phyloP scores from a whole-genome alignment of 92 coral and sea anemone species.

The Galaxea fascicularis region DNA sequence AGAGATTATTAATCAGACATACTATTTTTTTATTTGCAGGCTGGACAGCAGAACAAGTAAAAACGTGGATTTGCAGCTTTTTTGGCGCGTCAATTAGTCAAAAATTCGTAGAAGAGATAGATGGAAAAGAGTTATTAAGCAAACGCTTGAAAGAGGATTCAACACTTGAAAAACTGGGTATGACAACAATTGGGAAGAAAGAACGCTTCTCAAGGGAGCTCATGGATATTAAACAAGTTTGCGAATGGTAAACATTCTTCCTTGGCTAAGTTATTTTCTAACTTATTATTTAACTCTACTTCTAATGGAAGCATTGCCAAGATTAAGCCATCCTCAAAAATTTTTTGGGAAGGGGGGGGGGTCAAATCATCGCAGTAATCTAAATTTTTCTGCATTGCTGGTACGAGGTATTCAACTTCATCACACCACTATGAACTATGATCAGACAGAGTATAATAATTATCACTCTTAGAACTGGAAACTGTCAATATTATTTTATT shows the following conservation, averaged over 20 bases:
- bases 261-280: neutral
- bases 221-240: neutral
- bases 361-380: too few species aligned
- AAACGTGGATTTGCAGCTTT: neutral
- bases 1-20: slow-evolving; percentile 1
- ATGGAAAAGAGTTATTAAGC: slow-evolving; percentile 1
- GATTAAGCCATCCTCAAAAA: too few species aligned
- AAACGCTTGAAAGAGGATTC: slow-evolving; percentile 12
- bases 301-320: neutral
- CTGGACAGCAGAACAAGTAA: slow-evolving; percentile 17
- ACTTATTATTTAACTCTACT: neutral
- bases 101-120: slow-evolving; percentile 9
- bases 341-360: too few species aligned
- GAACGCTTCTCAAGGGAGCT: slow-evolving; percentile 9
- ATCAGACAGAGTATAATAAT: too few species aligned
- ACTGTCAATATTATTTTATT: neutral
- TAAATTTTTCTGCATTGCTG: neutral
- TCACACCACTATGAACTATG: too few species aligned
- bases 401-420: neutral
- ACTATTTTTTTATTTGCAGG: slow-evolving; percentile 26
- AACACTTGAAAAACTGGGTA: slow-evolving; percentile 8
- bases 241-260: slow-evolving; percentile 7
- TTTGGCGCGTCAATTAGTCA: slow-evolving; percentile 2
- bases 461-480: slow-evolving; percentile 3
- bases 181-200: slow-evolving; percentile 13